Evolutionary conservation across 2,797 vertebrate genomes (phyloP).

Genomic region (Poecilia velifera): DNA sequence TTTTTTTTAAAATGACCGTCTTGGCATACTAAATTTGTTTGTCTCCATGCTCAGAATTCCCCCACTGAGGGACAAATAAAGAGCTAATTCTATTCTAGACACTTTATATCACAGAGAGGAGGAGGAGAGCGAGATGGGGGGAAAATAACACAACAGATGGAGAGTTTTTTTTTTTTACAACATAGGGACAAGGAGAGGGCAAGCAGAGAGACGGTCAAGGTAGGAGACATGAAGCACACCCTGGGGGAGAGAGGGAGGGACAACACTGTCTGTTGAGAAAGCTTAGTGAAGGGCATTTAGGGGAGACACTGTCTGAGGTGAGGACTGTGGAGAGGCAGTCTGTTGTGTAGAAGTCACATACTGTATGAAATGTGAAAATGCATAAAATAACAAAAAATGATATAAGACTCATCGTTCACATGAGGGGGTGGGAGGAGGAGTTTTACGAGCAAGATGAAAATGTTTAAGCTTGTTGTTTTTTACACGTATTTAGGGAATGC

Average conservation of each 20-base stretch:
- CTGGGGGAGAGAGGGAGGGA: background rate
- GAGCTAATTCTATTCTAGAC: background rate
- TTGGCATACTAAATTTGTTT: background rate
- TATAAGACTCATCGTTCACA: background rate
- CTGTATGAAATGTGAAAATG: conserved; percentile 10
- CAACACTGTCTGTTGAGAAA: conserved; percentile 24
- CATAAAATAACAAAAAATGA: background rate
- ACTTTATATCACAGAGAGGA: conserved; percentile 26
- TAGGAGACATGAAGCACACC: conserved; percentile 3
- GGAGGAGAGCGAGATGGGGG: conserved; percentile 3
- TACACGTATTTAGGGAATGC: background rate
- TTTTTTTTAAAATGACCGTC: background rate
- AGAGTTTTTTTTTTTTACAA: conserved; percentile 1
- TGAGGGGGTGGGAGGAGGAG: background rate
- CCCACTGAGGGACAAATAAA: background rate
- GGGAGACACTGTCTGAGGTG: conserved; percentile 30
- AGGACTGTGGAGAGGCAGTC: conserved; percentile 8
- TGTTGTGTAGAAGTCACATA: conserved; percentile 22
- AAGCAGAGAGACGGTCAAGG: conserved; percentile 21
- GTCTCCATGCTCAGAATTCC: background rate
- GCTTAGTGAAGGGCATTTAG: conserved; percentile 29
- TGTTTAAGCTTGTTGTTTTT: background rate
- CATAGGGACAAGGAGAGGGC: conserved; percentile 20
- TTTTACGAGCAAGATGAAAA: background rate
- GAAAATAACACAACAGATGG: conserved; percentile 10